phyloP scores from a whole-genome alignment of 2,797 vertebrate species.

The Taeniopygia guttata region DNA sequence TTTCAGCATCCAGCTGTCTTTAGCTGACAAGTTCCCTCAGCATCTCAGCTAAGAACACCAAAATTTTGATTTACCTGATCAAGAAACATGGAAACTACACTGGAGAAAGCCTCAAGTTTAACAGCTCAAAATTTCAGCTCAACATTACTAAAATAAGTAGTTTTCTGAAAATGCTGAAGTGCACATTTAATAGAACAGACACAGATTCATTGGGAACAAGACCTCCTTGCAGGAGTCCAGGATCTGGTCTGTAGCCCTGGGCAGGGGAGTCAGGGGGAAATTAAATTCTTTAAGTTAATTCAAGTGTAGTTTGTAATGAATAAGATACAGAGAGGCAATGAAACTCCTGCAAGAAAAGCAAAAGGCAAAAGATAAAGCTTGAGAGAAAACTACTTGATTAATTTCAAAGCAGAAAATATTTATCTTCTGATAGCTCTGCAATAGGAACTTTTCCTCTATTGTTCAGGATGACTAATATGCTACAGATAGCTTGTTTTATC shows the following conservation, averaged over 20 bases:
- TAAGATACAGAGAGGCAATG: neutral
- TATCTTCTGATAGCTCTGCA: constrained; percentile 6
- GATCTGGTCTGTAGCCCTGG: neutral
- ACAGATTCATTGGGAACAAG: neutral
- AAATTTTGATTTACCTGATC: neutral
- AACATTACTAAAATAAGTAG: neutral
- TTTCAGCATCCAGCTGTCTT: neutral
- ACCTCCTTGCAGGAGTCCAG: neutral
- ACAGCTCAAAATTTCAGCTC: neutral
- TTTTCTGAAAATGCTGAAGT: neutral
- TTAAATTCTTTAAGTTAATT: neutral
- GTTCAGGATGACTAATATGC: constrained; percentile 23
- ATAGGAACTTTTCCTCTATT: neutral
- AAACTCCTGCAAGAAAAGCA: neutral
- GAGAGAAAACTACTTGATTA: constrained; percentile 9
- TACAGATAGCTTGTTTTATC: neutral
- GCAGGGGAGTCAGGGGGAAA: neutral
- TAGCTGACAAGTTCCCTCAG: neutral
- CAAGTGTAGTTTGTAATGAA: neutral
- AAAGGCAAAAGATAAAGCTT: neutral
- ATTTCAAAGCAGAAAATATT: constrained; percentile 34
- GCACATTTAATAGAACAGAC: neutral
- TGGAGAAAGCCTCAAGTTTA: neutral
- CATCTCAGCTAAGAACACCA: neutral
- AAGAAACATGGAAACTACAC: neutral